Evolutionary conservation across 2,113 vertebrate species (phyloP).

Genomic region (Trogon surrucura): DNA sequence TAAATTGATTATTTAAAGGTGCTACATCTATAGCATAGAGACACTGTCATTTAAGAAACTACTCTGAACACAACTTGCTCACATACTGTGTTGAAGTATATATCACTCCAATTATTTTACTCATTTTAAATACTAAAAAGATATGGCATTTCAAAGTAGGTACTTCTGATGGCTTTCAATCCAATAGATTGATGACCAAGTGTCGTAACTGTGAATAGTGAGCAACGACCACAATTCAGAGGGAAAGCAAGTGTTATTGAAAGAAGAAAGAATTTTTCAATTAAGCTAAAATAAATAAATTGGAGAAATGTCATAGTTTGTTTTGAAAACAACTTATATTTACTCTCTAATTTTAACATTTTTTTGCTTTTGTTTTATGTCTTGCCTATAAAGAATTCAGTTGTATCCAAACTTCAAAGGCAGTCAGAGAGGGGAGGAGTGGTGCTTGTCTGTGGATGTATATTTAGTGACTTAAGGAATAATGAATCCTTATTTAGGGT

Average conservation of each 20-base stretch:
- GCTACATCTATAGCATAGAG: background rate
- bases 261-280: background rate
- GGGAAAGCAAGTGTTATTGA: background rate
- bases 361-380: slow-evolving; percentile 31
- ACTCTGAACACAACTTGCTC: background rate
- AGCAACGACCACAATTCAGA: background rate
- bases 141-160: background rate
- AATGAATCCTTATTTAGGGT: background rate
- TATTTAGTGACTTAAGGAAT: background rate
- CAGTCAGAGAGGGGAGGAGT: background rate
- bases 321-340: slow-evolving; percentile 12
- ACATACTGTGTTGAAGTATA: background rate
- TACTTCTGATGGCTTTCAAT: background rate
- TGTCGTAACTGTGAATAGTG: background rate
- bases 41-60: slow-evolving; percentile 28
- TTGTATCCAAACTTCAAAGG: slow-evolving; percentile 42
- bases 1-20: slow-evolving; percentile 59
- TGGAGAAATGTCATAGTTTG: slow-evolving; percentile 2
- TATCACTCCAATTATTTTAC: slow-evolving; percentile 18
- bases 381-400: slow-evolving; percentile 13
- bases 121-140: slow-evolving; percentile 20
- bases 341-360: background rate
- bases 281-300: slow-evolving; percentile 14
- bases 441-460: background rate
- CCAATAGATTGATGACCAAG: background rate